A percentile compares a stretch with the other conserved stretches of the same genome.
Evolutionary conservation across 2,113 vertebrate species (phyloP).

Genomic region (Leucopsar rothschildi): DNA sequence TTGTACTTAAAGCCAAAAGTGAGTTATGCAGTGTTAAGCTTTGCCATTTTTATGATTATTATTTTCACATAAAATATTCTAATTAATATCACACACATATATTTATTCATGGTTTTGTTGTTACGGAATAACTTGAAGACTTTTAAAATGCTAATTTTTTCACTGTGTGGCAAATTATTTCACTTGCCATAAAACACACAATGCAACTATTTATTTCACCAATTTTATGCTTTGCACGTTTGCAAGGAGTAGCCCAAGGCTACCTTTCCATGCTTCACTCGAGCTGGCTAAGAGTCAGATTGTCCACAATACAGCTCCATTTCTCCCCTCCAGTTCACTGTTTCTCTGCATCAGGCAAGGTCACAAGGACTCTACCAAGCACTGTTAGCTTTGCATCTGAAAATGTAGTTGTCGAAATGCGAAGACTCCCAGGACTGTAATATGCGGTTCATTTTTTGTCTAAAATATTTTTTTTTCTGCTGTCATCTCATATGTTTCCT

Average conservation of each 20-base stretch:
- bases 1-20: background rate
- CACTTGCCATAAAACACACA: background rate
- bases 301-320: background rate
- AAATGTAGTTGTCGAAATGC: background rate
- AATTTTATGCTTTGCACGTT: background rate
- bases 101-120: background rate
- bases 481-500: background rate
- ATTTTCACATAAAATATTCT: background rate
- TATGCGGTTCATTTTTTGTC: background rate
- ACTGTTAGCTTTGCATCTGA: background rate
- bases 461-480: background rate
- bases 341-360: background rate
- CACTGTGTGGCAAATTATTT: background rate
- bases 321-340: background rate
- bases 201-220: background rate
- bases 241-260: slow-evolving; percentile 16
- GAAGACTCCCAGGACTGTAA: background rate
- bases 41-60: background rate
- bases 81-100: background rate
- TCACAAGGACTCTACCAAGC: background rate
- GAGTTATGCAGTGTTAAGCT: background rate
- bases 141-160: background rate
- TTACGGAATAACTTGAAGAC: background rate
- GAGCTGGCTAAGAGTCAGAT: background rate
- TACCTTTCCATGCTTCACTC: background rate